Base-by-base conservation (phyloP, 2,113 vertebrate genomes). In the Muscicapa adusta region DNA sequence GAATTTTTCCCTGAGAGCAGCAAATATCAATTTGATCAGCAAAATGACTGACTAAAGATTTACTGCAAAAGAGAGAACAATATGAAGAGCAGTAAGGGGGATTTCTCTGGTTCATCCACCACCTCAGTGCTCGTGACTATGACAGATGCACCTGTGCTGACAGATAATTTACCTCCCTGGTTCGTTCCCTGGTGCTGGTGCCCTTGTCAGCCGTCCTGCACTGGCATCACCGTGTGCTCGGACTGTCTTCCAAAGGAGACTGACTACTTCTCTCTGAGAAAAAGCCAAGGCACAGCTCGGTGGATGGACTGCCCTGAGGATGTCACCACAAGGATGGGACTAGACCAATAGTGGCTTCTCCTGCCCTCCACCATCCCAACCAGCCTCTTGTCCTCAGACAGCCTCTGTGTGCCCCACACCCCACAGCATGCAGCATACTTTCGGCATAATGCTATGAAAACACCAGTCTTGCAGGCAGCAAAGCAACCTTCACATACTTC, bases 381-480 rank as follows among this genome's bases (percentile, higher is more conserved):
- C 56, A 67, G 48, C 57, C 73, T 81, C 61, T 47, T 91, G 82
- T 77, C 78, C 94, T 90, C 82, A 92, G 51, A 93, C 67, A 79
- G 51, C 92, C 82, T 89, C 38, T 22, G 36, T 19, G 18, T 24
- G 62, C 62, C 78, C 48, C 66, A 85, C 84, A 81, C 54, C 76
- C 86, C 70, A 75, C 42, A 93, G 85, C 43, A 63, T 26, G 57
- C 84, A 89, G 81, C 60, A 68, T 58, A 92, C 75, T 62, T 88
- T 38, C 58, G 47, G 56, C 75, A 86, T 86, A 93, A 72, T 79
- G 88, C 88, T 95, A 25, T 29, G 48, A 94, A 92, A 96, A 80
- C 95, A 94, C 60, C 88, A 80, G 79, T 95, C 95, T 95, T 73
- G 92, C 88, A 96, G 95, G 95, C 96, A 96, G 94, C 85, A 91